Base-by-base conservation (phyloP, 2,888 invertebrate genomes). In the Hirtodrosophila trivittata region DNA sequence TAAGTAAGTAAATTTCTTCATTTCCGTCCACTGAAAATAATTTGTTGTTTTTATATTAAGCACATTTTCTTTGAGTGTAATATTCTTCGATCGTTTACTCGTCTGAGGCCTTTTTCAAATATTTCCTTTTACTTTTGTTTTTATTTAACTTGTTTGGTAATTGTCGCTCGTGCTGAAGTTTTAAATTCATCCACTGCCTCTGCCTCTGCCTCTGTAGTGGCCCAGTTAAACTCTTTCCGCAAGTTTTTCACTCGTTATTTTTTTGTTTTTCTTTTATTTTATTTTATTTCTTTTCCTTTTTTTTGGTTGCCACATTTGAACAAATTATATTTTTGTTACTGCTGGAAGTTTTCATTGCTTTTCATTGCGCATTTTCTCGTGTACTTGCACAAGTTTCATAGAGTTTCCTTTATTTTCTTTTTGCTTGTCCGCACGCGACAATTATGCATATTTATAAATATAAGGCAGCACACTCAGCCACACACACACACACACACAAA, bases 361-460 rank as follows among this genome's bases (percentile, higher is more conserved):
- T 63, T 47, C 37, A 45, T 50, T 56, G 56, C 56, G 21, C 56
- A 56, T 30, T 50, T 50, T 57, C 14, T n/a, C 25, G 13, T 37
- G 46, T 42, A 38, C 30, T 59, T 59, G 18, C 41, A 51, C 41
- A 8, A 18, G 6, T 33, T 39, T n/a, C 41, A 21, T 37, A 41
- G 12, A 43, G 26, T 65, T 60, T 49, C 30, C 69, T 47, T 38
- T 47, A 35, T 37, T 14, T 32, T 52, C 42, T 49, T 42, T 46
- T 26, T 55, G 39, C 57, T 45, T 55, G 35, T 64, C 55, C 67
- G 62, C 81, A 58, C 77, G 77, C 81, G 80, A 76, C 77, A 77
- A 76, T 77, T 77, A 80, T 77, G 77, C 64, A 80, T 75, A 77
- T 80, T 77, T 67, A 66, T 74, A 75, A 49, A 77, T 66, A 81